Percentiles rank a stretch among this genome's conserved stretches.
Conservation (phyloP, 2,888 invertebrate species). For the Eulithis testata region DNA sequence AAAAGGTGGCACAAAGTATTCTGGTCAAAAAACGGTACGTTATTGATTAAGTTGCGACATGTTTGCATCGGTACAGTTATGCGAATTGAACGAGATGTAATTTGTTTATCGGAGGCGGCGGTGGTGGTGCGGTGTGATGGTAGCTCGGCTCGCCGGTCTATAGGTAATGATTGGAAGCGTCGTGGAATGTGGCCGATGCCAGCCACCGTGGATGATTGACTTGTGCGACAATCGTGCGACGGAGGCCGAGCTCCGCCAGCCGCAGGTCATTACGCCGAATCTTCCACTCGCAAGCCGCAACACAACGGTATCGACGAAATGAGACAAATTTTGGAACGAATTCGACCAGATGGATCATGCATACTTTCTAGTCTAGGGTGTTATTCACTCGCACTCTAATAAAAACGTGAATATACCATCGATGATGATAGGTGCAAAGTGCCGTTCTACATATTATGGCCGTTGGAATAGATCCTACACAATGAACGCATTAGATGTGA, state of each 20-base stretch:
- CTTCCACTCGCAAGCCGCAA: constrained; percentile 43
- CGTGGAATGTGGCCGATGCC: constrained; percentile 50
- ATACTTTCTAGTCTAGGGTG: constrained; percentile 41
- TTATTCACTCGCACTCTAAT: constrained; percentile 35
- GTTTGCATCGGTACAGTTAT: constrained; percentile 46
- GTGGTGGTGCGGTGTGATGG: constrained; percentile 10
- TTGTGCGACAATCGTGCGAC: constrained; percentile 60
- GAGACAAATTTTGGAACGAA: constrained; percentile 56
- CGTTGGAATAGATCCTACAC: constrained; percentile 39
- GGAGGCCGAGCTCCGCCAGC: constrained; percentile 51
- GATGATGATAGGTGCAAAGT: constrained; percentile 32
- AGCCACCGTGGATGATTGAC: constrained; percentile 55
- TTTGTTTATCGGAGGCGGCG: constrained; percentile 48
- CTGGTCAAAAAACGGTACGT: constrained; percentile 32
- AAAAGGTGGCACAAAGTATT: constrained; percentile 8
- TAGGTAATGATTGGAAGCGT: constrained; percentile 34
- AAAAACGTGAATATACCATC: constrained; percentile 33
- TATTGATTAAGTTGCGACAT: constrained; percentile 43
- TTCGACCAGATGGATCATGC: constrained; percentile 50
- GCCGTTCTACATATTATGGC: constrained; percentile 38
- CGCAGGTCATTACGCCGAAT: constrained; percentile 46
- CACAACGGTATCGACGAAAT: constrained; percentile 62
- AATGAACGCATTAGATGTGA: constrained; percentile 42
- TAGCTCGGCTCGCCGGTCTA: neutral
- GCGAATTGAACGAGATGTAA: constrained; percentile 50